Percentiles rank a stretch among this genome's conserved stretches.
These are phyloP conservation scores for Bruchidius siliquastri DNA, from an alignment of 2,888 invertebrate species.

Conservation along the genomic window DNA sequence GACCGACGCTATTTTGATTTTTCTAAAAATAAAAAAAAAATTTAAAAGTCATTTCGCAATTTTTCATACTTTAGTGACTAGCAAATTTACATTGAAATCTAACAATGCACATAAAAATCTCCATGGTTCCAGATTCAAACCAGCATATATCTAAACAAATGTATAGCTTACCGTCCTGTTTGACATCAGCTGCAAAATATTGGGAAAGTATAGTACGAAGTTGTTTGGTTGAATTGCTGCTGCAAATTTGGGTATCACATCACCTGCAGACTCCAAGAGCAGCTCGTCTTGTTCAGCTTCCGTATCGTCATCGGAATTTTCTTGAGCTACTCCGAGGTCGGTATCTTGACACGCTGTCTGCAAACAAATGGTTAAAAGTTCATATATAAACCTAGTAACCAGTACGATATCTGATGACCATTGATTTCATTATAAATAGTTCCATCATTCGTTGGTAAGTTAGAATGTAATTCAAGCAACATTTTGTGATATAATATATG, in stretches of 20 bases:
- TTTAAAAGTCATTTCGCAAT: not conserved
- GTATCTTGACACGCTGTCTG: slow-evolving; percentile 52
- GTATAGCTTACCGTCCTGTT: slow-evolving; percentile 56
- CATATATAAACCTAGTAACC: too few relatives aligned
- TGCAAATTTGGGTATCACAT: slow-evolving; percentile 66
- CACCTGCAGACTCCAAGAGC: slow-evolving; percentile 70
- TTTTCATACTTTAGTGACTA: too few relatives aligned
- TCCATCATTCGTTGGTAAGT: too few relatives aligned
- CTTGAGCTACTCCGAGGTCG: slow-evolving; percentile 43
- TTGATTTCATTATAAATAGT: too few relatives aligned
- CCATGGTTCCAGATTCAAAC: too few relatives aligned
- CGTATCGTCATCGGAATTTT: slow-evolving; percentile 47
- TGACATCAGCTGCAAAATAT: slow-evolving; percentile 57
- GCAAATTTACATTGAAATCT: too few relatives aligned
- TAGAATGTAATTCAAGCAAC: too few relatives aligned
- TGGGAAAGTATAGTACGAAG: slow-evolving; percentile 64
- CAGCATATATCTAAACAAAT: too few relatives aligned
- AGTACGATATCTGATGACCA: too few relatives aligned
- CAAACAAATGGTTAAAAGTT: slow-evolving; percentile 18
- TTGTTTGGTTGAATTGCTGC: slow-evolving; percentile 59
- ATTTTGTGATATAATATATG: too few relatives aligned
- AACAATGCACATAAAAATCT: too few relatives aligned
- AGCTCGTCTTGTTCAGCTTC: slow-evolving; percentile 72
- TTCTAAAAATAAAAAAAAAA: slow-evolving; percentile 49
- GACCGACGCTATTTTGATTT: slow-evolving; percentile 59